Conservation (phyloP, 1,140 invertebrate species). For the Musca vetustissima region DNA sequence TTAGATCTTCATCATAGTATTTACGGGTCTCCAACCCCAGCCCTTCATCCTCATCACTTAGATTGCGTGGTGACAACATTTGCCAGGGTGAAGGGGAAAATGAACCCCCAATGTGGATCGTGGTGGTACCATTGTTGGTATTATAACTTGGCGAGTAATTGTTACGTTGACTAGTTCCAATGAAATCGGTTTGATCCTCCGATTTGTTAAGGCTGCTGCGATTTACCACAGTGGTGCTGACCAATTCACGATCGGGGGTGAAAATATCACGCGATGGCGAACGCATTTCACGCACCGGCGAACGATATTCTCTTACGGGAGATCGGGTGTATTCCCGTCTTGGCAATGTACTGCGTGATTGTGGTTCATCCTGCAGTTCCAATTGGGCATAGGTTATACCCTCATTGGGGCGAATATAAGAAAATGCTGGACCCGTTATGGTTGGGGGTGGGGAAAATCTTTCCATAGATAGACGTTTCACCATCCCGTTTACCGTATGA, state of each 20-base stretch:
- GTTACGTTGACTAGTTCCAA: conserved; percentile 25
- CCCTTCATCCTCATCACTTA: conserved; percentile 72
- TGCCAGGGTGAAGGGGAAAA: conserved; percentile 52
- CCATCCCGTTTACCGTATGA: conserved; percentile 65
- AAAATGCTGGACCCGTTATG: conserved; percentile 56
- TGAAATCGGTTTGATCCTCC: conserved; percentile 29
- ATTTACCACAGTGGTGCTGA: not conserved
- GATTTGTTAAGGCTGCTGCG: conserved; percentile 1
- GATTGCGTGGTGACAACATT: conserved; percentile 49
- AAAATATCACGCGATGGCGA: conserved; percentile 30
- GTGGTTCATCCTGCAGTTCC: conserved; percentile 53
- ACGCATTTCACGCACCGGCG: conserved; percentile 38
- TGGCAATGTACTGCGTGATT: conserved; percentile 27
- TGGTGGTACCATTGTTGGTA: conserved; percentile 26
- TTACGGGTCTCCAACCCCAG: conserved; percentile 66
- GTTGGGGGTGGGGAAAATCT: conserved; percentile 65
- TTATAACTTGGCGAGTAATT: conserved; percentile 19
- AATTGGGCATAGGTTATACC: conserved; percentile 76
- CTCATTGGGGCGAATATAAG: conserved; percentile 53
- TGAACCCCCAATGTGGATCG: conserved; percentile 33
- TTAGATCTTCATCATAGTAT: conserved; percentile 50
- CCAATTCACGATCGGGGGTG: conserved; percentile 25
- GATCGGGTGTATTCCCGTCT: conserved; percentile 14
- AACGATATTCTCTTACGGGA: conserved; percentile 35
- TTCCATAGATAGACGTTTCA: conserved; percentile 66